These are phyloP conservation scores for Lanius ludovicianus DNA, from an alignment of 2,113 vertebrate species.

Conservation along the genomic window DNA sequence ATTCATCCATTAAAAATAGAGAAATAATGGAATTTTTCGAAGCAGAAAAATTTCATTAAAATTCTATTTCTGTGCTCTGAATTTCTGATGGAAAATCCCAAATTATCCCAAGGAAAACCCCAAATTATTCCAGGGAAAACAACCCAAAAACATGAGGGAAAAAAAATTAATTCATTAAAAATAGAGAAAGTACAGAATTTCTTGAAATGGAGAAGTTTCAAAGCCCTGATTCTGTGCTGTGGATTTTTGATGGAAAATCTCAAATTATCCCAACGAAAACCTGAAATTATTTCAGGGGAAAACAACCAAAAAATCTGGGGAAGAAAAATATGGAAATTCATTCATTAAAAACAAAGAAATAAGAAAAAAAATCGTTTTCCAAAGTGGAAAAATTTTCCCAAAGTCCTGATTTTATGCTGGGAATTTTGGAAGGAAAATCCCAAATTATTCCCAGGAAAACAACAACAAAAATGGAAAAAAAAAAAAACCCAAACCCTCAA, in stretches of 20 bases:
- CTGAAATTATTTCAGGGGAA: too few species aligned
- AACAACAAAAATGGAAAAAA: not conserved
- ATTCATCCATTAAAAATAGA: not conserved
- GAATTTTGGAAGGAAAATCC: not conserved
- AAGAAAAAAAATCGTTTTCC: not conserved
- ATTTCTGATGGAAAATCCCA: not conserved
- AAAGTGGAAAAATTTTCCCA: not conserved
- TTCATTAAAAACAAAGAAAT: not conserved
- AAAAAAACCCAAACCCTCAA: too few species aligned
- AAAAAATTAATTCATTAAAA: not conserved
- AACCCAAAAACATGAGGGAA: not conserved
- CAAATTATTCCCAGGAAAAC: not conserved
- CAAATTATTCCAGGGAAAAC: too few species aligned
- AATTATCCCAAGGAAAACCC: not conserved
- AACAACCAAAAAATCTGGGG: not conserved
- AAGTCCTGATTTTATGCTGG: not conserved
- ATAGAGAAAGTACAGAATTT: not conserved
- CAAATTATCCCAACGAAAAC: too few species aligned
- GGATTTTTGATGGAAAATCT: too few species aligned
- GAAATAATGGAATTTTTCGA: not conserved
- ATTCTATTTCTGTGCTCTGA: not conserved
- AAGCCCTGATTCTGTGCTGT: too few species aligned
- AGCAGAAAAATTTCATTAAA: too few species aligned
- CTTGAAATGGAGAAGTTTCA: too few species aligned
- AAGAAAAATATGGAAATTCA: not conserved